Percentiles rank a stretch among this genome's conserved stretches.
Conservation (phyloP, 2,113 vertebrate genomes). For the Spermophilus dauricus region DNA sequence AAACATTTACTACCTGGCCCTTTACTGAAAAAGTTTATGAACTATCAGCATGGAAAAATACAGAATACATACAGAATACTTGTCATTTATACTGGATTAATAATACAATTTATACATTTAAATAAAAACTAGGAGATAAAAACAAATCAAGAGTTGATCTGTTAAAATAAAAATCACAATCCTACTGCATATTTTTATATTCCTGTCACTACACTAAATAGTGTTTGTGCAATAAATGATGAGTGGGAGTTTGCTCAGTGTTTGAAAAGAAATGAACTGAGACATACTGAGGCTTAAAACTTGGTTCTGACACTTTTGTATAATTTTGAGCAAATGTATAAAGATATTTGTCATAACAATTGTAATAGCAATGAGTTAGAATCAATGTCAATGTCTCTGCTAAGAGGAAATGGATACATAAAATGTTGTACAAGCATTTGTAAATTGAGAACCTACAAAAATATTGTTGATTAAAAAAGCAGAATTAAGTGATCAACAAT, state of each 20-base stretch:
- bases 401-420: not conserved
- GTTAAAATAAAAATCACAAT: not conserved
- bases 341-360: not conserved
- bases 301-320: not conserved
- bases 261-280: not conserved
- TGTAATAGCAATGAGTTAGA: not conserved
- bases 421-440: not conserved
- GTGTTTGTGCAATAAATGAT: not conserved
- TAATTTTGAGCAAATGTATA: not conserved
- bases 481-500: conserved; percentile 20
- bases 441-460: conserved; percentile 16
- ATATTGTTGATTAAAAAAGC: not conserved
- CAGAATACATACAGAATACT: not conserved
- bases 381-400: not conserved
- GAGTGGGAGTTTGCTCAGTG: not conserved
- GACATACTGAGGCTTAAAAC: not conserved
- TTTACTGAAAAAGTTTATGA: not conserved
- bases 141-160: not conserved
- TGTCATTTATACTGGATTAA: not conserved
- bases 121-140: not conserved
- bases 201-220: not conserved
- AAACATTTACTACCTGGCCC: not conserved
- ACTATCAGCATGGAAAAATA: conserved; percentile 46
- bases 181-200: not conserved
- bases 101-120: conserved; percentile 21